Conservation (phyloP, 2,113 vertebrate genomes). For the Ailuropoda melanoleuca region DNA sequence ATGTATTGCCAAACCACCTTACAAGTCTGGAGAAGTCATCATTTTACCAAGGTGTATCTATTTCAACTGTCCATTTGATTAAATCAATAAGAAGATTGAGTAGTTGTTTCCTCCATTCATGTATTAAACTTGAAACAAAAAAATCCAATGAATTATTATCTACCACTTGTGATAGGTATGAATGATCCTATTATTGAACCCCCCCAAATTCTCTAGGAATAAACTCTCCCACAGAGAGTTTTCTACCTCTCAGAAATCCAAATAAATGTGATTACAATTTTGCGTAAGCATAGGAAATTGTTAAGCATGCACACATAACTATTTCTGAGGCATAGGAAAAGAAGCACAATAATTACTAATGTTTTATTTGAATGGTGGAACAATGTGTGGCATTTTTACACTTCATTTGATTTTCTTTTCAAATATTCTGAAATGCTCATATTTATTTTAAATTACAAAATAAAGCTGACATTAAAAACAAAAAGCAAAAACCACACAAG, state of each 20-base stretch:
- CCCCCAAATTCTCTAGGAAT: neutral
- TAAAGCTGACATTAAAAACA: neutral
- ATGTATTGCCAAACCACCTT: neutral
- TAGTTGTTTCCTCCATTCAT: neutral
- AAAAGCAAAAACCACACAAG: neutral
- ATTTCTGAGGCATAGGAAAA: neutral
- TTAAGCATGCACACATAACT: neutral
- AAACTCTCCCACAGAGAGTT: neutral
- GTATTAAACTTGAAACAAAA: neutral
- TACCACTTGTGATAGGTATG: neutral
- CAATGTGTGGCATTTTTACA: neutral
- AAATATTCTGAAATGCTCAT: neutral
- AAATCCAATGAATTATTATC: neutral
- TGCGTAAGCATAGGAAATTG: neutral
- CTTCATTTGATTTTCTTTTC: neutral
- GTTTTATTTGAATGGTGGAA: neutral
- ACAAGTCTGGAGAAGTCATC: neutral
- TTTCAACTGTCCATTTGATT: neutral
- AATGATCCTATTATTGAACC: neutral
- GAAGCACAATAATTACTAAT: neutral
- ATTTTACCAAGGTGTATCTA: neutral
- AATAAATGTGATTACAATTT: neutral
- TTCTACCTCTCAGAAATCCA: neutral
- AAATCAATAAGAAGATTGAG: neutral
- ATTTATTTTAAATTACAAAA: neutral